Evolutionary conservation across 2,888 invertebrate species (phyloP).

Genomic region (Galeopsomyia nigrocyanea): DNA sequence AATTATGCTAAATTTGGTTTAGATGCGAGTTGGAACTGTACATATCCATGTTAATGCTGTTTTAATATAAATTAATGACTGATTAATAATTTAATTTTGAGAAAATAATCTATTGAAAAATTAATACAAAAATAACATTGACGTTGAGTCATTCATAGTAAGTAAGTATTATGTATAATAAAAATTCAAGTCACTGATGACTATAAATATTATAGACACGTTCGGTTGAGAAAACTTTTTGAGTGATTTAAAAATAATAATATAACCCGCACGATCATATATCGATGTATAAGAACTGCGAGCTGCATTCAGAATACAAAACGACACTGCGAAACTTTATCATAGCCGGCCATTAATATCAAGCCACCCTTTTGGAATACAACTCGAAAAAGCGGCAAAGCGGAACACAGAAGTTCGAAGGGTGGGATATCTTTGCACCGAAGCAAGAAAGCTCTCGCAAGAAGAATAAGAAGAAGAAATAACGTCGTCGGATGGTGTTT

Average conservation of each 20-base stretch:
- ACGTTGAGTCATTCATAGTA: no score
- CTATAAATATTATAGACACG: no score
- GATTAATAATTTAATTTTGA: no score
- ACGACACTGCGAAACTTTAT: conserved; percentile 10
- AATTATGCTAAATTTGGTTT: no score
- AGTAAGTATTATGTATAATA: no score
- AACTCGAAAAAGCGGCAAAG: conserved; percentile 19
- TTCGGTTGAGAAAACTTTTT: neutral
- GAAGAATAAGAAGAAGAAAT: conserved; percentile 35
- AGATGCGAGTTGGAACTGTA: no score
- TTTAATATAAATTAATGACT: no score
- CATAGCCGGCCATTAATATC: conserved; percentile 8
- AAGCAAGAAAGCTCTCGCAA: conserved; percentile 1
- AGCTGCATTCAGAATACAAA: neutral
- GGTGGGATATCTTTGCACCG: no score
- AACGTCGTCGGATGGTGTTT: conserved; percentile 38
- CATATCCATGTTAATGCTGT: no score
- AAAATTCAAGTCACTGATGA: no score
- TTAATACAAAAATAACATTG: no score
- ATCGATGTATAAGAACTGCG: neutral
- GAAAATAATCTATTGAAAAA: no score
- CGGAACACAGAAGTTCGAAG: neutral
- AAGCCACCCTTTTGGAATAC: neutral
- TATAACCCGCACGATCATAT: neutral
- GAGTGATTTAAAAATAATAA: conserved; percentile 9